Percentiles rank a stretch among this genome's conserved stretches.
phyloP scores from a whole-genome alignment of 2,113 vertebrate genomes.

The Conger conger region DNA sequence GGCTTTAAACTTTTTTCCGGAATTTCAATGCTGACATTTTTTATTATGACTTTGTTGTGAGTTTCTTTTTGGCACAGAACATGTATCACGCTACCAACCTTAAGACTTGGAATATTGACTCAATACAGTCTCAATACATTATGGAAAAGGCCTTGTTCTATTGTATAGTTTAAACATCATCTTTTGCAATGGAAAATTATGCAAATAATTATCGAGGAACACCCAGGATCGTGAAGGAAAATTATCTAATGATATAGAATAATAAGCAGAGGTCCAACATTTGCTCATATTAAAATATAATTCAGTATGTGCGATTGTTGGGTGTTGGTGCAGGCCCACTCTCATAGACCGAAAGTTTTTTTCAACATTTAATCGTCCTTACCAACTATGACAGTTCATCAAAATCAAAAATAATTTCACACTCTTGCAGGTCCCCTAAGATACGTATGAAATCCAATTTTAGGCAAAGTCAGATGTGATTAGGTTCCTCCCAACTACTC shows the following conservation, averaged over 20 bases:
- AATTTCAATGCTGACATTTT: too few species aligned
- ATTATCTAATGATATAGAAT: constrained; percentile 1
- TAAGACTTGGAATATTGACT: background rate
- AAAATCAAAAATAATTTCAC: background rate
- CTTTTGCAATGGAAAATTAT: constrained; percentile 18
- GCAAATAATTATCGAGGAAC: background rate
- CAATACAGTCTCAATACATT: background rate
- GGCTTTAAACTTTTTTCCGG: too few species aligned
- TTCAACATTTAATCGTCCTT: background rate
- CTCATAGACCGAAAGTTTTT: background rate
- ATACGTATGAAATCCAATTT: background rate
- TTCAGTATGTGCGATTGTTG: background rate
- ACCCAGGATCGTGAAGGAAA: background rate
- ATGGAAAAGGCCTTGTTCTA: background rate
- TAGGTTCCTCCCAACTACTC: background rate
- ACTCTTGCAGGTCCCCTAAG: background rate
- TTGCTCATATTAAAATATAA: constrained; percentile 2
- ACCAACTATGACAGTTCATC: background rate
- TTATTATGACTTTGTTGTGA: too few species aligned
- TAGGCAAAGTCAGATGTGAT: background rate
- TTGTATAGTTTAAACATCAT: background rate
- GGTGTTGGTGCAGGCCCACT: background rate
- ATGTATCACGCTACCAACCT: background rate
- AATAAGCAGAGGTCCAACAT: background rate
- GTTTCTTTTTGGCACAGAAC: too few species aligned